Conservation (phyloP, 2,888 invertebrate species). For the Marasmarcha lunaedactyla region DNA sequence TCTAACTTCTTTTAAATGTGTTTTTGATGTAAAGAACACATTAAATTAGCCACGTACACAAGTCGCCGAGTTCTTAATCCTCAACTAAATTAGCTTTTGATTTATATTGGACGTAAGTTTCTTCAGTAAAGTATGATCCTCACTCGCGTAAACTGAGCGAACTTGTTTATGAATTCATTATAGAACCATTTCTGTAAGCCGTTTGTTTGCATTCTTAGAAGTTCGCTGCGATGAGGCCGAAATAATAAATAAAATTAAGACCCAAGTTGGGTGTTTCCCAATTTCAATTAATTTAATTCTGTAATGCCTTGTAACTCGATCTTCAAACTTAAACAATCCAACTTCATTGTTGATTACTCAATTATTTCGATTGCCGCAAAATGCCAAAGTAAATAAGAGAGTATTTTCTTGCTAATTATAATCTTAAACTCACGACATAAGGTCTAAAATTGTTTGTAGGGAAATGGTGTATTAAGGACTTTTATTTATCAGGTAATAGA, state of each 20-base stretch:
- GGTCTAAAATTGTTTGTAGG: slow-evolving; percentile 2
- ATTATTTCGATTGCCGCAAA: too few relatives aligned
- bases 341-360: too few relatives aligned
- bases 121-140: background rate
- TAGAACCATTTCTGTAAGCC: slow-evolving; percentile 1
- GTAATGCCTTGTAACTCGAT: too few relatives aligned
- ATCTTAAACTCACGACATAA: too few relatives aligned
- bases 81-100: slow-evolving; percentile 61
- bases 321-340: too few relatives aligned
- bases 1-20: slow-evolving; percentile 71
- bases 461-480: background rate
- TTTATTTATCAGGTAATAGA: slow-evolving; percentile 31
- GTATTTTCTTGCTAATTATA: too few relatives aligned
- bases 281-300: too few relatives aligned
- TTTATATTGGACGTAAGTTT: slow-evolving; percentile 45
- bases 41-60: slow-evolving; percentile 36
- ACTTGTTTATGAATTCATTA: slow-evolving; percentile 3
- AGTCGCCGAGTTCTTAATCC: slow-evolving; percentile 48
- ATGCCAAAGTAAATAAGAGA: too few relatives aligned
- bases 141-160: background rate
- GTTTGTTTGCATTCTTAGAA: background rate
- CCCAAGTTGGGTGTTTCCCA: too few relatives aligned
- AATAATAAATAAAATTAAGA: too few relatives aligned
- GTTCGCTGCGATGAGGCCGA: too few relatives aligned
- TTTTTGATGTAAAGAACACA: slow-evolving; percentile 69